These are phyloP conservation scores for Lasaia peninsularis DNA, from an alignment of 1,140 invertebrate species.

Conservation along the genomic window DNA sequence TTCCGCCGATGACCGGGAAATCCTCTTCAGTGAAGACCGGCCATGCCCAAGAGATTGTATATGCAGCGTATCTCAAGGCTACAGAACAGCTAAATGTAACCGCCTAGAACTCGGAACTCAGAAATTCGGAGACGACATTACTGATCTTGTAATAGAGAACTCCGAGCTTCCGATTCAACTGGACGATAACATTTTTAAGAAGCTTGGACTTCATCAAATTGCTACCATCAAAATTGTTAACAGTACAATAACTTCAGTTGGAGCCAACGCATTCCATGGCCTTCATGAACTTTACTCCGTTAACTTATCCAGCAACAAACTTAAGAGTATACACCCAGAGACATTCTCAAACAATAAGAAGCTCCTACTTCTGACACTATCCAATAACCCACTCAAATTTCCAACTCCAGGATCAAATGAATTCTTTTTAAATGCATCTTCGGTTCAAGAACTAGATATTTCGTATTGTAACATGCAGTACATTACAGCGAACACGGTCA, in stretches of 20 bases:
- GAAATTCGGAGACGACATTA: constrained; percentile 79
- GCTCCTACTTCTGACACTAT: constrained; percentile 81
- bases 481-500: constrained; percentile 79
- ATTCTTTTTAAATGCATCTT: constrained; percentile 79
- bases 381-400: constrained; percentile 81
- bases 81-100: constrained; percentile 71
- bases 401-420: constrained; percentile 63
- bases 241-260: constrained; percentile 76
- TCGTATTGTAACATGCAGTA: constrained; percentile 81
- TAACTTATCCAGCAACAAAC: constrained; percentile 81
- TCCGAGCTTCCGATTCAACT: constrained; percentile 76
- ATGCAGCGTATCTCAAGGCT: constrained; percentile 66
- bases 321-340: constrained; percentile 80
- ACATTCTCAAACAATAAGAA: constrained; percentile 82
- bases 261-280: constrained; percentile 81
- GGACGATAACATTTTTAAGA: constrained; percentile 77
- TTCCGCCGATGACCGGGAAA: constrained; percentile 57
- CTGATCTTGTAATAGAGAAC: constrained; percentile 79
- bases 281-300: constrained; percentile 81
- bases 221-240: constrained; percentile 79
- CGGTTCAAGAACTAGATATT: constrained; percentile 82
- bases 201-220: constrained; percentile 77
- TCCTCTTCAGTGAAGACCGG: constrained; percentile 70
- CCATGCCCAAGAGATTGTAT: constrained; percentile 74
- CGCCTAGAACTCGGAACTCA: constrained; percentile 78